These are phyloP conservation scores for Butastur rufipennis DNA, from an alignment of 2,113 vertebrate genomes.

Conservation along the genomic window DNA sequence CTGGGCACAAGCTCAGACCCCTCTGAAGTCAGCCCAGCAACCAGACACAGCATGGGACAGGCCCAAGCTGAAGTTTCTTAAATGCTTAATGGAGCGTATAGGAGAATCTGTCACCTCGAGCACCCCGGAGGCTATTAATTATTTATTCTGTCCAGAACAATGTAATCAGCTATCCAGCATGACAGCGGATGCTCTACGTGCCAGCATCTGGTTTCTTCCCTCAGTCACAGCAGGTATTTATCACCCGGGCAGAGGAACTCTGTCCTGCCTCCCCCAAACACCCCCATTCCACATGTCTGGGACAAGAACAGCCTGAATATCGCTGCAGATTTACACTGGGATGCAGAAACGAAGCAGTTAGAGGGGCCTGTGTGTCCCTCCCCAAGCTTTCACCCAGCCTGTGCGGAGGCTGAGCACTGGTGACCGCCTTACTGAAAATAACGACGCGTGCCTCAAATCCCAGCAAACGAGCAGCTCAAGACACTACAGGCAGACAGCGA, in stretches of 20 bases:
- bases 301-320: neutral
- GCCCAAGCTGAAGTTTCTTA: neutral
- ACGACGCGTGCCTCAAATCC: accelerated
- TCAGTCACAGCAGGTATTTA: neutral
- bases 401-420: neutral
- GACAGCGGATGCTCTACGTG: neutral
- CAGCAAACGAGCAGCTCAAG: neutral
- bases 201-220: neutral
- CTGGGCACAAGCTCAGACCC: neutral
- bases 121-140: neutral
- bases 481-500: neutral
- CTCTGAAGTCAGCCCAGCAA: neutral
- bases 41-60: neutral
- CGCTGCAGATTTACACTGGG: neutral
- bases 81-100: neutral
- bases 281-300: neutral
- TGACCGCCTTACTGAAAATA: neutral
- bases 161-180: neutral
- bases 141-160: neutral
- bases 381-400: neutral
- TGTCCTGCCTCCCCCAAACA: neutral
- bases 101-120: neutral
- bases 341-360: neutral
- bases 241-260: neutral
- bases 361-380: neutral